Evolutionary conservation across 1,140 invertebrate species (phyloP).

Genomic region (Physella acuta): DNA sequence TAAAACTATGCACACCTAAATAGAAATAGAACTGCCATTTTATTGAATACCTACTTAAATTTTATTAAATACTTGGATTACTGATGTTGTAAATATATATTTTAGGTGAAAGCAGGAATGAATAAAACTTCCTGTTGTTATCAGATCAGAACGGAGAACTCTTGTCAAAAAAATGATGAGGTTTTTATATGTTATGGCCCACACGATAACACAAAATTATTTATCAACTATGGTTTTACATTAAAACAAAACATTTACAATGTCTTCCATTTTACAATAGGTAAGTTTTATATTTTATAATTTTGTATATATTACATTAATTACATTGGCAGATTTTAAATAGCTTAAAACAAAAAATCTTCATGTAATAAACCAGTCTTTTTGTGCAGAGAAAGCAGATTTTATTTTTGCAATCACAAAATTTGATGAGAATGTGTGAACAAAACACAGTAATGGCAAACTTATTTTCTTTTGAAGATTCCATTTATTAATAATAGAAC

Average conservation of each 20-base stretch:
- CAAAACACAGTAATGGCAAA: too few relatives aligned
- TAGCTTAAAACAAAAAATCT: background rate
- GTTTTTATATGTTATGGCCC: slow-evolving; percentile 77
- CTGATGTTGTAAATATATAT: too few relatives aligned
- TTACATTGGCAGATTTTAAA: background rate
- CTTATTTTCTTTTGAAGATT: too few relatives aligned
- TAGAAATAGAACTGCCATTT: too few relatives aligned
- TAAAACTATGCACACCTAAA: too few relatives aligned
- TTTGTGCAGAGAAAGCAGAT: background rate
- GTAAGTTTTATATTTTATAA: slow-evolving; percentile 11
- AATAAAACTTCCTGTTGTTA: slow-evolving; percentile 61
- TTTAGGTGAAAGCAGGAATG: slow-evolving; percentile 54
- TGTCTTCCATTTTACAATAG: slow-evolving; percentile 30
- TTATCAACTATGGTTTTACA: slow-evolving; percentile 77
- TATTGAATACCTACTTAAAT: too few relatives aligned
- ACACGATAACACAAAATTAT: slow-evolving; percentile 70
- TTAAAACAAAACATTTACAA: slow-evolving; percentile 68
- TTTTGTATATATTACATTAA: background rate
- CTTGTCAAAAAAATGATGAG: slow-evolving; percentile 65
- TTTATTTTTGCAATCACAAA: background rate
- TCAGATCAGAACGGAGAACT: slow-evolving; percentile 63
- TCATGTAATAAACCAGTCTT: background rate
- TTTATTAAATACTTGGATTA: too few relatives aligned
- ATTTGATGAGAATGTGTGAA: too few relatives aligned
- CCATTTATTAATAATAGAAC: too few relatives aligned